Evolutionary conservation across 2,113 vertebrate species (phyloP), one percentile per base, ranked within the genome.

Genomic region (Vidua chalybeata): DNA sequence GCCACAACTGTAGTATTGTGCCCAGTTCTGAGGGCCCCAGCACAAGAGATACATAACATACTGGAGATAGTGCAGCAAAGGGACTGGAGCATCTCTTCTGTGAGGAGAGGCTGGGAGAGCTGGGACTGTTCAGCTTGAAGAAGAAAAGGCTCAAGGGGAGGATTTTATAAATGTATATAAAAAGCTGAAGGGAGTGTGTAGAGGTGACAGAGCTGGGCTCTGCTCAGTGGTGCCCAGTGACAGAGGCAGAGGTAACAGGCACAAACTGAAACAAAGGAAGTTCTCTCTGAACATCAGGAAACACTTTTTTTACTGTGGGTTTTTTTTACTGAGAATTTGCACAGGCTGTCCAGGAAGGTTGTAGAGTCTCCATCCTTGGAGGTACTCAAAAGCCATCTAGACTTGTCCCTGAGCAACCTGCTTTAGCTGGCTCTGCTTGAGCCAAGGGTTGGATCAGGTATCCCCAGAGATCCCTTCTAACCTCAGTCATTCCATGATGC

Each of bases 211-310:
- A 89, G 48, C 11, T 15, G 3, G 39, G 49, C 35, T 63, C 30
- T 63, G 63, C 17, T 27, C 5, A 1, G 56, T 13, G 5, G 22
- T 68, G 66, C 43, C 7, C 82, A 37, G 15, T 2, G 48, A 81
- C 46, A 67, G 41, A 8, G 58, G 14, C 13, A 82, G 39, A 72
- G 8, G 10, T 33, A 63, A 59, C 0, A 0, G 24, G 22, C 22
- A 67, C n/a, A 49, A 72, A 55, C 5, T 33, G 48, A 68, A 83
- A 43, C 26, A 63, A 30, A 24, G 5, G 20, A 78, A 66, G 45
- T 22, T 68, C 39, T 21, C 11, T 72, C 71, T 72, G 52, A 79
- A 63, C 30, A 46, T 18, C 28, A 86, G 13, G 15, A 39, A 87
- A 81, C 14, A 26, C 6, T 7, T 33, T 28, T 48, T 26, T 62